These are phyloP conservation scores for Apodemus speciosus DNA, from an alignment of 2,113 vertebrate genomes.

Conservation along the genomic window DNA sequence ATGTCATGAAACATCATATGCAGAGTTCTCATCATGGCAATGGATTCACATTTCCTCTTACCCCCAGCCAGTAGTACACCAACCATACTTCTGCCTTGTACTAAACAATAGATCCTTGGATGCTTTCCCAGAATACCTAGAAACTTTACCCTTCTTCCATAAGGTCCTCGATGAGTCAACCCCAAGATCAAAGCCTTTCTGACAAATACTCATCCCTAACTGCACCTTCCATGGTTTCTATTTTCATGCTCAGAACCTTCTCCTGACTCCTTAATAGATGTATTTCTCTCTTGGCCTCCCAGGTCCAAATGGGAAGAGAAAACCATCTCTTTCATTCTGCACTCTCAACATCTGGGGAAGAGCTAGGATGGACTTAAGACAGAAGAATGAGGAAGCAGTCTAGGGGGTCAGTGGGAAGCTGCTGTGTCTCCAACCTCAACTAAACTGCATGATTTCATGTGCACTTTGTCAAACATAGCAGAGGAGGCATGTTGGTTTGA, in stretches of 20 bases:
- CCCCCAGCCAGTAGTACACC: neutral
- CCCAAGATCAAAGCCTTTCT: neutral
- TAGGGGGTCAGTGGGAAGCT: fast-evolving
- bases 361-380: neutral
- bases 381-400: neutral
- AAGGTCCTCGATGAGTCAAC: fast-evolving
- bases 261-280: fast-evolving
- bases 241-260: neutral
- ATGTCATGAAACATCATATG: neutral
- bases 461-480: no score
- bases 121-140: neutral
- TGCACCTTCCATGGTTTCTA: fast-evolving
- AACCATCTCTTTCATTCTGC: neutral
- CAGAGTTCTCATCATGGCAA: neutral
- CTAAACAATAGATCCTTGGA: neutral
- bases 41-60: neutral
- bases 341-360: neutral
- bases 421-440: neutral
- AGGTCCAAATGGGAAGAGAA: neutral
- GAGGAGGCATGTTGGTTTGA: neutral
- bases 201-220: neutral
- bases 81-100: neutral
- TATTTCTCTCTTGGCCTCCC: fast-evolving
- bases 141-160: fast-evolving
- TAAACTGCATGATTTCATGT: neutral